These are phyloP conservation scores for Alviniconcha strummeri DNA, from an alignment of 2,888 invertebrate species.

Conservation along the genomic window DNA sequence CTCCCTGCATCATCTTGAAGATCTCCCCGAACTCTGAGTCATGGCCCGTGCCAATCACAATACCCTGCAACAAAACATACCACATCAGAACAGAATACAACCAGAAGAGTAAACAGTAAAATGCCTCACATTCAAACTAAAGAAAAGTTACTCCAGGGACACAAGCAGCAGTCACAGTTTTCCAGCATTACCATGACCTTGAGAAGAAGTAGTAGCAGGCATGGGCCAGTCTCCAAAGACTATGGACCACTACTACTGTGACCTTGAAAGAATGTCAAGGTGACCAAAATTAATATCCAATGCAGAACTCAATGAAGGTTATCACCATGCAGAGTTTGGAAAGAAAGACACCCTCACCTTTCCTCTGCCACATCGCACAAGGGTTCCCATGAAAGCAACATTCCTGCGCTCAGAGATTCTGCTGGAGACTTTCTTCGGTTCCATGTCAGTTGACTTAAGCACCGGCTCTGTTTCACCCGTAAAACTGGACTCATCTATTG, in stretches of 20 bases:
- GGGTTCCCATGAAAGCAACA: slow-evolving; percentile 98
- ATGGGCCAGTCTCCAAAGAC: too few relatives aligned
- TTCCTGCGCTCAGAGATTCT: slow-evolving; percentile 76
- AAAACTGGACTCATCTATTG: slow-evolving; percentile 98
- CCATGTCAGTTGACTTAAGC: slow-evolving; percentile 70
- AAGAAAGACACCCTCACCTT: slow-evolving; percentile 79
- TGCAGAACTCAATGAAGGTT: too few relatives aligned
- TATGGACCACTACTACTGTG: too few relatives aligned
- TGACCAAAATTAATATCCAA: too few relatives aligned
- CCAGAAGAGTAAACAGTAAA: too few relatives aligned
- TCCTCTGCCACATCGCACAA: slow-evolving; percentile 95
- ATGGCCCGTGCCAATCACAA: slow-evolving; percentile 97
- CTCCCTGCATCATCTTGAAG: slow-evolving; percentile 99
- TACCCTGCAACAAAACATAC: slow-evolving; percentile 80
- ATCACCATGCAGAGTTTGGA: too few relatives aligned
- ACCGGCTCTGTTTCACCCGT: slow-evolving; percentile 99
- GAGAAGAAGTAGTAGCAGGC: too few relatives aligned
- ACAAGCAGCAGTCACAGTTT: too few relatives aligned
- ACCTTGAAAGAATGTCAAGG: too few relatives aligned
- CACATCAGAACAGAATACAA: not conserved
- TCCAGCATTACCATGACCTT: too few relatives aligned
- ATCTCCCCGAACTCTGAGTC: slow-evolving; percentile 99
- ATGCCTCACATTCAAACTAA: too few relatives aligned
- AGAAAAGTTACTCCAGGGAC: too few relatives aligned
- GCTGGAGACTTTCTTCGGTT: slow-evolving; percentile 78